These are phyloP conservation scores for Penaeus indicus DNA, from an alignment of 1,140 invertebrate species.

Conservation along the genomic window DNA sequence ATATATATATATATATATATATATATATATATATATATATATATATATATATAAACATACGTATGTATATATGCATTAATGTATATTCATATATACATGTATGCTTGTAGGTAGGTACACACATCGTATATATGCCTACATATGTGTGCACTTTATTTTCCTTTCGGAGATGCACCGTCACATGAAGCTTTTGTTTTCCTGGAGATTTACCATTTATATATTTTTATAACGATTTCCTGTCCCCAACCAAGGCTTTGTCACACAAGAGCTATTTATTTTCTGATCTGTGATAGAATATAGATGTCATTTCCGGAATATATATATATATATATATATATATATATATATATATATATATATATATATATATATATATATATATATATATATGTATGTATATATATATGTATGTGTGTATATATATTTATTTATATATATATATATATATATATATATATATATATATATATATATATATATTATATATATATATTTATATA, in stretches of 20 bases:
- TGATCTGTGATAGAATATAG: background rate
- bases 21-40: too few species aligned
- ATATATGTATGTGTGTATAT: constrained; percentile 40
- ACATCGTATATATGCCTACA: background rate
- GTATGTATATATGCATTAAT: background rate
- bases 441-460: too few species aligned
- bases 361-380: constrained; percentile 26
- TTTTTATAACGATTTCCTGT: too few species aligned
- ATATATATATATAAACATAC: too few species aligned
- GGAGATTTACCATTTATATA: background rate
- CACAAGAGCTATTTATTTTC: too few species aligned
- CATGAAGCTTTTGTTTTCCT: background rate
- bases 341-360: background rate
- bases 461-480: background rate
- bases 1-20: too few species aligned
- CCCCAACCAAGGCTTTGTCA: too few species aligned
- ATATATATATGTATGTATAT: constrained; percentile 32
- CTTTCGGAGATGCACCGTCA: background rate
- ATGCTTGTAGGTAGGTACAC: background rate
- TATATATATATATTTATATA: too few species aligned
- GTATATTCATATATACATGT: background rate
- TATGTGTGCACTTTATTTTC: background rate
- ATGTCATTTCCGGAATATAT: constrained; percentile 10
- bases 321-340: constrained; percentile 35
- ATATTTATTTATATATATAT: background rate